These are phyloP conservation scores for Phataginus tetradactyla DNA, from an alignment of 2,797 vertebrate species.

Conservation along the genomic window DNA sequence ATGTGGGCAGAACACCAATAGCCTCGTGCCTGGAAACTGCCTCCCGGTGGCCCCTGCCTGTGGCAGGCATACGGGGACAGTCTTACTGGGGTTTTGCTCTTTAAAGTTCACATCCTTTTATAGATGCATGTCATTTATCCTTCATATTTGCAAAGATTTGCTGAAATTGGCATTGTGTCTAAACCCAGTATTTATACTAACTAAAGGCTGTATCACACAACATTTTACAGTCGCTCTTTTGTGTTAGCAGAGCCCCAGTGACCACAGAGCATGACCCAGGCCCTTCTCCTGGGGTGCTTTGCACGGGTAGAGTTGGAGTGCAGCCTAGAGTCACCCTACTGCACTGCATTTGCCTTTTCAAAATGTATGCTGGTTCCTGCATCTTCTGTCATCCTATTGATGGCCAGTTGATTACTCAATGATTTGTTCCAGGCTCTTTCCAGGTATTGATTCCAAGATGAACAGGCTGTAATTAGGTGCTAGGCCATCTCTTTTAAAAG, in stretches of 20 bases:
- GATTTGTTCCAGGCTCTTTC: neutral
- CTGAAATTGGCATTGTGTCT: neutral
- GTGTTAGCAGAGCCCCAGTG: no score
- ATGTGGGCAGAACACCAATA: neutral
- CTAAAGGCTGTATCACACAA: no score
- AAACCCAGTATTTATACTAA: neutral
- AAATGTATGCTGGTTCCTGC: neutral
- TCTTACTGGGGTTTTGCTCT: neutral
- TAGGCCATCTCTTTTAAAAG: neutral
- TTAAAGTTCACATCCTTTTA: no score
- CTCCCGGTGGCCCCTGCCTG: no score
- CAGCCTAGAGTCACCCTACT: neutral
- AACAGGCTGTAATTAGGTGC: neutral
- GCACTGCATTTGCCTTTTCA: neutral
- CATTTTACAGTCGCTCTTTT: accelerated
- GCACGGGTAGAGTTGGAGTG: neutral
- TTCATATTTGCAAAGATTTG: neutral
- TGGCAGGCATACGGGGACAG: no score
- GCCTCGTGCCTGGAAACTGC: neutral
- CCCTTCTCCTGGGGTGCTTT: neutral
- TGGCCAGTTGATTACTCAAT: neutral
- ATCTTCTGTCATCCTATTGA: neutral
- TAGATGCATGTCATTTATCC: neutral
- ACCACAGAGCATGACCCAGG: no score
- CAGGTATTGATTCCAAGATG: neutral